Percentiles rank a stretch among this genome's conserved stretches.
These are phyloP conservation scores for Aradus depressus DNA, from an alignment of 2,888 invertebrate species.

Conservation along the genomic window DNA sequence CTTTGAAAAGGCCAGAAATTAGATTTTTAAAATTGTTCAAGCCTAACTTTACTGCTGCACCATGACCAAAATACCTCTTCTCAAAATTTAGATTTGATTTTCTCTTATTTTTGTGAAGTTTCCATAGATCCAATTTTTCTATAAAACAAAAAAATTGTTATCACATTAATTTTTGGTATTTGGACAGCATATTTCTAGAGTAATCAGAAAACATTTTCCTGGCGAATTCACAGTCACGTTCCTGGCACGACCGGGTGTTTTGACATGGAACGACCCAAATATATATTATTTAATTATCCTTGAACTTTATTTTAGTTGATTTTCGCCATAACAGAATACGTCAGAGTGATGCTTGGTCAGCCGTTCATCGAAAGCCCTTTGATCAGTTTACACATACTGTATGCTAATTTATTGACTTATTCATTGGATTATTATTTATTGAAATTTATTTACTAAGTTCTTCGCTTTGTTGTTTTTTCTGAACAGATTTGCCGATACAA, in stretches of 20 bases:
- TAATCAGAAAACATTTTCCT: too few species aligned
- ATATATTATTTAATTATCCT: constrained; percentile 2
- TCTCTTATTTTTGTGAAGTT: too few species aligned
- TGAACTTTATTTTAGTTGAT: constrained; percentile 45
- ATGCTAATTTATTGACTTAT: constrained; percentile 33
- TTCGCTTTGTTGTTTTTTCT: constrained; percentile 2
- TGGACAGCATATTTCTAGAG: too few species aligned
- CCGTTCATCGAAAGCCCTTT: constrained; percentile 74
- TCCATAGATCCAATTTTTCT: too few species aligned
- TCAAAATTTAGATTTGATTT: too few species aligned
- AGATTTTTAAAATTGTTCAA: too few species aligned
- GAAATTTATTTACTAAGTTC: constrained; percentile 26
- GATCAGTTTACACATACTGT: constrained; percentile 54
- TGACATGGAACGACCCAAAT: not conserved
- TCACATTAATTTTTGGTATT: too few species aligned
- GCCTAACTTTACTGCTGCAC: too few species aligned
- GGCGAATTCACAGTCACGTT: too few species aligned
- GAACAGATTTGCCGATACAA: constrained; percentile 57
- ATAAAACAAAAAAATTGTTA: too few species aligned
- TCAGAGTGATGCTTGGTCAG: constrained; percentile 60
- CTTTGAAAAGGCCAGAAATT: too few species aligned
- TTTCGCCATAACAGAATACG: constrained; percentile 69
- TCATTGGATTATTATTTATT: not conserved
- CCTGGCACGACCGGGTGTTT: not conserved
- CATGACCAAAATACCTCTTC: too few species aligned